Evolutionary conservation across 1,140 invertebrate genomes (phyloP).

Genomic region (Brachionus angularis): DNA sequence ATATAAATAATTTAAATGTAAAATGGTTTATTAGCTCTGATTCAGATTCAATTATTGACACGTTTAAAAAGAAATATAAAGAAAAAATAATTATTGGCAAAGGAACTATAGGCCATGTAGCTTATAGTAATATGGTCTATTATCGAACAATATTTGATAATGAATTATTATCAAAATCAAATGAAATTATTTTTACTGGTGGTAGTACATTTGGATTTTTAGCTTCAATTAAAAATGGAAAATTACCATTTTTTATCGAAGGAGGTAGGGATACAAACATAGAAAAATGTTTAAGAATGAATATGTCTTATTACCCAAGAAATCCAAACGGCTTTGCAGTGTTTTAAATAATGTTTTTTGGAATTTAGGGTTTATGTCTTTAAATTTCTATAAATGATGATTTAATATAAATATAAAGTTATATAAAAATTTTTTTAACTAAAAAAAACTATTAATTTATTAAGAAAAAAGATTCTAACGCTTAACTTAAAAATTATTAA

Average conservation of each 20-base stretch:
- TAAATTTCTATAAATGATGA: too few species aligned
- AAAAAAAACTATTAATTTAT: too few species aligned
- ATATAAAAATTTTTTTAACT: too few species aligned
- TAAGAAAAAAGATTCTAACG: too few species aligned
- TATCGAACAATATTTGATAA: constrained; percentile 11
- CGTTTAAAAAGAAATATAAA: neutral
- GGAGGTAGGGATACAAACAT: too few species aligned
- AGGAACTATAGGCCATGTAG: neutral
- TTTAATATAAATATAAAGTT: too few species aligned
- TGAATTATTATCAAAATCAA: constrained; percentile 1
- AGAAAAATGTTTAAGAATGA: too few species aligned
- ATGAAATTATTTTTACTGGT: constrained; percentile 24
- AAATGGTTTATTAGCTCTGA: constrained; percentile 14
- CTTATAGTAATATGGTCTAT: constrained; percentile 5
- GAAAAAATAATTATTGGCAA: neutral
- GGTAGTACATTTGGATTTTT: constrained; percentile 20
- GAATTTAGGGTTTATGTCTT: too few species aligned
- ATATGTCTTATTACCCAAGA: too few species aligned
- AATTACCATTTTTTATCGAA: constrained; percentile 14
- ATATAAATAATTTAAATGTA: neutral
- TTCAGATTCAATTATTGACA: neutral
- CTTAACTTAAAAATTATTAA: too few species aligned
- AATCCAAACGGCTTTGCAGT: too few species aligned
- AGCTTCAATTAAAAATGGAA: neutral
- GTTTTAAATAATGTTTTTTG: too few species aligned